Percentiles rank a stretch among this genome's conserved stretches.
phyloP scores from a whole-genome alignment of 2,797 vertebrate species.

The Naso thynnoides region DNA sequence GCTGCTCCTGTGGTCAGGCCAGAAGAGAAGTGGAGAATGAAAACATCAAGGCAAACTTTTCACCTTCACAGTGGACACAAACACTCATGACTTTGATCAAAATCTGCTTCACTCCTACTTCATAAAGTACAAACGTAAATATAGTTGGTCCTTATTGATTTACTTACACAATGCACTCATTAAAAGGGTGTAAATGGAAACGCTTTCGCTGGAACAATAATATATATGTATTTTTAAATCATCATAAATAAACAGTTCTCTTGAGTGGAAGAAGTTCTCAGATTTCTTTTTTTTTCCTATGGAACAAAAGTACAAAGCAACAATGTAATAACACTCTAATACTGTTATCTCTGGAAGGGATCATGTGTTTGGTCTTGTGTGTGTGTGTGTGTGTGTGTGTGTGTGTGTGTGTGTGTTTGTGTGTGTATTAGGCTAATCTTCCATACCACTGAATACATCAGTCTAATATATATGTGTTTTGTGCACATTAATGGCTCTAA shows the following conservation, averaged over 20 bases:
- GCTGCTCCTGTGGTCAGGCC: conserved; percentile 42
- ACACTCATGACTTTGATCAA: conserved; percentile 20
- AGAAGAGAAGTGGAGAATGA: conserved; percentile 52
- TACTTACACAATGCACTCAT: background rate
- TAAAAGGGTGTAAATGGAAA: background rate
- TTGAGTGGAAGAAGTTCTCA: no score
- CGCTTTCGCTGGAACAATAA: background rate
- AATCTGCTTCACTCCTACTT: background rate
- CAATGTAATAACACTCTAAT: no score
- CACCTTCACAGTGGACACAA: conserved; percentile 16
- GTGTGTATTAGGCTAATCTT: background rate
- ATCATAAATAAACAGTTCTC: background rate
- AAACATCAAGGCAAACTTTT: conserved; percentile 54
- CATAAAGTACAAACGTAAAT: background rate
- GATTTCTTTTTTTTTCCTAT: no score
- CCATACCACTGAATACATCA: background rate
- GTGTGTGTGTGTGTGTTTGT: background rate
- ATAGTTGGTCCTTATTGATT: background rate
- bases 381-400: background rate
- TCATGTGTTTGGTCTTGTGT: no score
- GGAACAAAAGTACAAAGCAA: no score
- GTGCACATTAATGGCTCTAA: no score
- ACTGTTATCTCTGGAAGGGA: no score
- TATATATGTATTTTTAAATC: no score
- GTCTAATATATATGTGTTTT: no score